phyloP scores from a whole-genome alignment of 2,888 invertebrate species.

The Luperina testacea region DNA sequence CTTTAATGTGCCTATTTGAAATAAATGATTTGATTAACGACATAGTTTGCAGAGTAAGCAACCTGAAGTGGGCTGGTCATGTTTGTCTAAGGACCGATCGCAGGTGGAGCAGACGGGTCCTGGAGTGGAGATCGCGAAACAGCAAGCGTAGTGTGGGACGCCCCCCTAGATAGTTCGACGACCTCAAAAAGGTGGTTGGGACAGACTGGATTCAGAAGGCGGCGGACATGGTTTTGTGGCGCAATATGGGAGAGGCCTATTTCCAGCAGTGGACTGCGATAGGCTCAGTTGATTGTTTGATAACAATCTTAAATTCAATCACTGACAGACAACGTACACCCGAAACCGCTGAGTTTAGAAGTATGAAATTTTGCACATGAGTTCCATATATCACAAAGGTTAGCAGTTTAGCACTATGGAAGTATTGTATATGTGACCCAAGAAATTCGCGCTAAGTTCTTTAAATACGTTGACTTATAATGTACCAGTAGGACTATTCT shows the following conservation, averaged over 20 bases:
- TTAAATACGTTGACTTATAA: not conserved
- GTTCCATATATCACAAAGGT: not conserved
- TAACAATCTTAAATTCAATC: not conserved
- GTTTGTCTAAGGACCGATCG: not conserved
- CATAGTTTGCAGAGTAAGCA: not conserved
- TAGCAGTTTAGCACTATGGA: not conserved
- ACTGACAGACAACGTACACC: not conserved
- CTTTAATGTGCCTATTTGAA: too few relatives aligned
- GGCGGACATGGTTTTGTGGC: not conserved
- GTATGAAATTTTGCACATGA: not conserved
- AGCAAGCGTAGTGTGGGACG: not conserved
- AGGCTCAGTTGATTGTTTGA: not conserved
- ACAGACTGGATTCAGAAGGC: too few relatives aligned
- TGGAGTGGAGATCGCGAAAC: not conserved
- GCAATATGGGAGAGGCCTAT: not conserved
- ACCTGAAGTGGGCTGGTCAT: not conserved
- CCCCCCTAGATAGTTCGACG: not conserved
- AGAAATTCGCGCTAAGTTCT: not conserved
- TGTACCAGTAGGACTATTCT: not conserved
- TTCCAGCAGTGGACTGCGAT: not conserved
- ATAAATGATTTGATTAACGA: not conserved
- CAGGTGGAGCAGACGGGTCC: not conserved
- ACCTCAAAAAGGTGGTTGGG: not conserved
- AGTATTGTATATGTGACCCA: not conserved
- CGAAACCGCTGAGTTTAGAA: not conserved